Evolutionary conservation across 1,140 invertebrate species (phyloP).

Genomic region (Uloborus diversus): DNA sequence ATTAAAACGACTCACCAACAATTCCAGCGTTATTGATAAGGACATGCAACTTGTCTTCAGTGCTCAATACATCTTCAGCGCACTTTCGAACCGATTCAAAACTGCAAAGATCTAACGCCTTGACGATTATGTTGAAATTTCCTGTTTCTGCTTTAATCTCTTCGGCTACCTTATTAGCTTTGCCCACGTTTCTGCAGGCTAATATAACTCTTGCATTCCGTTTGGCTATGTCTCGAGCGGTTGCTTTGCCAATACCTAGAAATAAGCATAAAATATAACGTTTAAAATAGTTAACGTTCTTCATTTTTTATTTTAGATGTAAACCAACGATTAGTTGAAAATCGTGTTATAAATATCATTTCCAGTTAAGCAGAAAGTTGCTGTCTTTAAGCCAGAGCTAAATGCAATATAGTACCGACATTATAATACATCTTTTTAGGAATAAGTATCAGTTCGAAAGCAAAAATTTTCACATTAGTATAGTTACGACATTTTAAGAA

Average conservation of each 20-base stretch:
- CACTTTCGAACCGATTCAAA: slow-evolving; percentile 76
- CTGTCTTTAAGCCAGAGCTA: too few species aligned
- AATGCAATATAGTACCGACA: too few species aligned
- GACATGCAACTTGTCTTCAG: slow-evolving; percentile 74
- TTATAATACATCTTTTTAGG: too few species aligned
- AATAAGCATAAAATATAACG: too few species aligned
- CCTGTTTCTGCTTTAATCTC: slow-evolving; percentile 38
- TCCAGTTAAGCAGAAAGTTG: too few species aligned
- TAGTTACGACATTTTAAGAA: too few species aligned
- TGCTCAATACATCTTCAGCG: slow-evolving; percentile 72
- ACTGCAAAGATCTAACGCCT: slow-evolving; percentile 76
- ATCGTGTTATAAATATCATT: not conserved
- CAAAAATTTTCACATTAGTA: too few species aligned
- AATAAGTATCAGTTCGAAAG: too few species aligned
- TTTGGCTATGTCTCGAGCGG: slow-evolving; percentile 69
- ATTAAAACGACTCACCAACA: not conserved
- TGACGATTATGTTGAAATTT: slow-evolving; percentile 62
- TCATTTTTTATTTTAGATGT: not conserved
- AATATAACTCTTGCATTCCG: slow-evolving; percentile 36
- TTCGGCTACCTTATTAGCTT: slow-evolving; percentile 35
- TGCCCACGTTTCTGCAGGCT: slow-evolving; percentile 47
- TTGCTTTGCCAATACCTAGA: slow-evolving; percentile 73
- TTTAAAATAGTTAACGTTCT: not conserved
- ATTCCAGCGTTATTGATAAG: slow-evolving; percentile 80
- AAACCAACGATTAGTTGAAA: not conserved